These are phyloP conservation scores for Eurypyga helias DNA, from an alignment of 2,113 vertebrate species.

Conservation along the genomic window DNA sequence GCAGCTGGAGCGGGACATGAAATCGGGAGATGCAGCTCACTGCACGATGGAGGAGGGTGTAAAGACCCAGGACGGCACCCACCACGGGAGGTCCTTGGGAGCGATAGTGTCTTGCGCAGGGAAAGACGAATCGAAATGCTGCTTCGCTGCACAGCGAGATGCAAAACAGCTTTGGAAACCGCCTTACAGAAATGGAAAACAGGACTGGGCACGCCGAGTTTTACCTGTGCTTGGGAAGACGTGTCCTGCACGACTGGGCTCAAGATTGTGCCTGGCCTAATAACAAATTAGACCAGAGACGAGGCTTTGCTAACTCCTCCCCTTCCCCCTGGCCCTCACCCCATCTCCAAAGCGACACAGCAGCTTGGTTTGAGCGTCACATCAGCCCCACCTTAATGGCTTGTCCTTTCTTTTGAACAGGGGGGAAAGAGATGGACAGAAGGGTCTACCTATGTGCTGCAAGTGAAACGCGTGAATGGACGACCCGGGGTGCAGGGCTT, in stretches of 20 bases:
- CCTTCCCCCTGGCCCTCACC: background rate
- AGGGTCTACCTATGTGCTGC: background rate
- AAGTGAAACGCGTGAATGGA: background rate
- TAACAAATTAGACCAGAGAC: background rate
- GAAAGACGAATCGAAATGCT: background rate
- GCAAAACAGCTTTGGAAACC: background rate
- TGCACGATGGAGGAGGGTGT: background rate
- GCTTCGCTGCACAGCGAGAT: background rate
- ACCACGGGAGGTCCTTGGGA: background rate
- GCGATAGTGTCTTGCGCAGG: background rate
- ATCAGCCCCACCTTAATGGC: background rate
- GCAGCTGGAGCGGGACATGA: background rate
- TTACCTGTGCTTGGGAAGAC: background rate
- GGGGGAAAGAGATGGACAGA: background rate
- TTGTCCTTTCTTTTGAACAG: background rate
- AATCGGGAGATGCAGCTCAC: fast-evolving
- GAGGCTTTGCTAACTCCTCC: background rate
- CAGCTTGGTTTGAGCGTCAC: background rate
- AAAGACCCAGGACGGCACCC: background rate
- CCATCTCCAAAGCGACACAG: fast-evolving
- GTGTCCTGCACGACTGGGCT: background rate
- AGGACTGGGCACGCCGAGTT: background rate
- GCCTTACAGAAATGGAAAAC: background rate
- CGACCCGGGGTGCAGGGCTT: background rate
- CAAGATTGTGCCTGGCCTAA: background rate